Percentiles rank a stretch among this genome's conserved stretches.
Conservation (phyloP, 2,113 vertebrate genomes). For the Axis porcinus region DNA sequence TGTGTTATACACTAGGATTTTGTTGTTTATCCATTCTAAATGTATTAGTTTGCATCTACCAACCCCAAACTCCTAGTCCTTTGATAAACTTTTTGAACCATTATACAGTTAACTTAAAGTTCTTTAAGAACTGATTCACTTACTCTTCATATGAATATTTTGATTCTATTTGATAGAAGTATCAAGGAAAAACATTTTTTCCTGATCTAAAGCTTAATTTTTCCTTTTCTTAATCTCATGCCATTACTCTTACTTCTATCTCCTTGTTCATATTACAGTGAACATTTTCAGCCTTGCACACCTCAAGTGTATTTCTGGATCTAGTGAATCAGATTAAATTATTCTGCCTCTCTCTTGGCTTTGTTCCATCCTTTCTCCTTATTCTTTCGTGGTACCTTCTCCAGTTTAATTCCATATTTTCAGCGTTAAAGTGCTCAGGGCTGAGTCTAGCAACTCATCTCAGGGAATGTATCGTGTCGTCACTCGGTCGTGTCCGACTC, state of each 20-base stretch:
- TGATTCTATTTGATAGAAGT: conserved; percentile 47
- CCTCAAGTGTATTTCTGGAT: neutral
- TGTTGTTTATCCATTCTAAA: neutral
- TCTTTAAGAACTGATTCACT: conserved; percentile 48
- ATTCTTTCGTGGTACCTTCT: neutral
- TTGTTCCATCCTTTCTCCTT: neutral
- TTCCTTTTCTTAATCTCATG: conserved; percentile 44
- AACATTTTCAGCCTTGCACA: neutral
- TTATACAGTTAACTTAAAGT: conserved; percentile 59
- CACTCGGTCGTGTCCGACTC: too few species aligned
- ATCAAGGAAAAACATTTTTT: neutral
- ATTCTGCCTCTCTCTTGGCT: neutral
- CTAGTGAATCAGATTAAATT: neutral
- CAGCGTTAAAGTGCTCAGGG: neutral
- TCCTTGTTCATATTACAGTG: neutral
- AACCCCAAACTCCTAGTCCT: neutral
- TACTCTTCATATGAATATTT: conserved; percentile 46
- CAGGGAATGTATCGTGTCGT: neutral
- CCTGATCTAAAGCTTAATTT: conserved; percentile 35
- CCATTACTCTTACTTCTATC: conserved; percentile 47
- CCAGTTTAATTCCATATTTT: neutral
- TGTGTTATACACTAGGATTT: neutral
- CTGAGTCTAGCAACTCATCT: neutral
- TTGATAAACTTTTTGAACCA: conserved; percentile 53
- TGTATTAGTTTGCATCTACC: neutral